Base-by-base conservation (phyloP, 1,140 invertebrate genomes). In the Lineus longissimus region DNA sequence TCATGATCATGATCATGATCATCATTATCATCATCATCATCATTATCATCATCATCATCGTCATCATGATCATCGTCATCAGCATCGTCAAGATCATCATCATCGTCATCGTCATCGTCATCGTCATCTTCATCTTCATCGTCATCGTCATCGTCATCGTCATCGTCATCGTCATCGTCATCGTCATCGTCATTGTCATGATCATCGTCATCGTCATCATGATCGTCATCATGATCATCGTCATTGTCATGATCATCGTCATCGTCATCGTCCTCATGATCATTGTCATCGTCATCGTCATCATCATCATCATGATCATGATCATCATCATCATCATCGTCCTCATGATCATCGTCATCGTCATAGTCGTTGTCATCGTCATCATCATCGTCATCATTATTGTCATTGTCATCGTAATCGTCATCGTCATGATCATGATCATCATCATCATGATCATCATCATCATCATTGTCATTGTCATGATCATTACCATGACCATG, bases 311-410 rank as follows among this genome's bases (percentile, higher is more conserved):
- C 59, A 22, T 58, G 13, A 36, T 57, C 60, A 43, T 43, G 30
- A 0, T n/a, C 43, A 27, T 59, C 51, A 40, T 65, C 66, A 54
- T 62, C 19, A 45, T 63, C 25, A 41, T 60, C 25, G 31, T 57
- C 2, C 51, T 67, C 62, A 57, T 51, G 6, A 47, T 58, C 56
- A 54, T 61, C 47, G 47, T 61, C 27, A 60, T 67, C 57, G 47
- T 70, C 29, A 22, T 33, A n/a, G 43, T 54, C 15, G 23, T 62
- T 43, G 59, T 64, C 57, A 36, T 58, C 33, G 27, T 45, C 30
- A 40, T 69, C 60, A 22, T 62, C 57, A 59, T 60, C 60, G 59
- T 61, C 60, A 62, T 61, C 59, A 61, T 61, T 54, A 61, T n/a
- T n/a, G n/a, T n/a, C n/a, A n/a, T n/a, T n/a, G n/a, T n/a, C n/a